These are phyloP conservation scores for Sebastes wilsoni DNA, from an alignment of 2,797 vertebrate species.

Conservation along the genomic window DNA sequence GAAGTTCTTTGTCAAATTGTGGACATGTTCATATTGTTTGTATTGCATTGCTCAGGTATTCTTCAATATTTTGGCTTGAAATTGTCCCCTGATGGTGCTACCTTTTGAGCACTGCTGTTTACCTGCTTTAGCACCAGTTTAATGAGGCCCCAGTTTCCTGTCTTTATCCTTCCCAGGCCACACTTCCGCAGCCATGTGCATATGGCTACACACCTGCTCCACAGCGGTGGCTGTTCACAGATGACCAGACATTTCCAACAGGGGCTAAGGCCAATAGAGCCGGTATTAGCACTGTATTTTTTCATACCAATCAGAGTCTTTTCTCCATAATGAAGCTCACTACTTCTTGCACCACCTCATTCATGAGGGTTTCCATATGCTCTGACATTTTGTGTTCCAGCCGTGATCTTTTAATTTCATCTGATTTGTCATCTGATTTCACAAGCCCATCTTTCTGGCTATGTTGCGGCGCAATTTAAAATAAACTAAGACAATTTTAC, in stretches of 20 bases:
- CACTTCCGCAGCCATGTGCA: conserved; percentile 50
- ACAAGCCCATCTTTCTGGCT: background rate
- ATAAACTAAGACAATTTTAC: conserved; percentile 2
- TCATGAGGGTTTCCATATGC: background rate
- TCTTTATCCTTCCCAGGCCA: conserved; percentile 31
- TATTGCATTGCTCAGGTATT: background rate
- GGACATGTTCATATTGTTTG: background rate
- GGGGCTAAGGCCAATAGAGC: conserved; percentile 72
- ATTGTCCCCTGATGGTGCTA: background rate
- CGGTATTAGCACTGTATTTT: background rate
- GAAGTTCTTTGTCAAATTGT: background rate
- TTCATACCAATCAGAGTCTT: background rate
- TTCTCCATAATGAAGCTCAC: background rate
- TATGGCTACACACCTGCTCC: conserved; percentile 85
- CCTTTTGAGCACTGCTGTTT: conserved; percentile 34
- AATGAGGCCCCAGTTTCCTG: conserved; percentile 41
- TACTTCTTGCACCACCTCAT: background rate
- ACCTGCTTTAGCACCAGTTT: conserved; percentile 50
- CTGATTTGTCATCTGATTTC: conserved; percentile 1
- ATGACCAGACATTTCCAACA: conserved; percentile 86
- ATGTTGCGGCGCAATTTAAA: conserved; percentile 24
- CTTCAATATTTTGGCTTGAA: conserved; percentile 20
- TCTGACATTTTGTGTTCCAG: background rate
- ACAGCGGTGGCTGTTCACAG: conserved; percentile 86
- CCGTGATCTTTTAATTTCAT: background rate